A percentile compares a stretch with the other conserved stretches of the same genome.
Conservation (phyloP, 2,888 invertebrate genomes). For the Pristionchus maxplancki region DNA sequence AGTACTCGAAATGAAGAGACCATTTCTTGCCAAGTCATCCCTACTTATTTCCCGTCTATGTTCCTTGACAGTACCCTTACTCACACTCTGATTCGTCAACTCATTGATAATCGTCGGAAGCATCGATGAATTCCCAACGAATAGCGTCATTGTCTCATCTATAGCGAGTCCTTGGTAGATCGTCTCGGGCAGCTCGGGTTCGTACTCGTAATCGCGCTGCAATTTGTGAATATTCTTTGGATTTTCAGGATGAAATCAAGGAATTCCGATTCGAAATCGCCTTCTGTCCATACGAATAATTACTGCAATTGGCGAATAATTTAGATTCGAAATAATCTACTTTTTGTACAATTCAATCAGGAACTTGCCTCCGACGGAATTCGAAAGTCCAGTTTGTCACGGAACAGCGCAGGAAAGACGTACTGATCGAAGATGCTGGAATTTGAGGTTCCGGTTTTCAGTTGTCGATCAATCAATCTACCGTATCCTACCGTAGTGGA, state of each 20-base stretch:
- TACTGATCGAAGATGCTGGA: constrained; percentile 42
- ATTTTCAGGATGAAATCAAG: no score
- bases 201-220: constrained; percentile 22
- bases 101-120: neutral
- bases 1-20: no score
- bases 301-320: no score
- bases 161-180: constrained; percentile 19
- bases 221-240: no score
- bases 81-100: neutral
- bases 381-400: constrained; percentile 33
- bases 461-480: neutral
- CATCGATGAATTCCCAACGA: constrained; percentile 4
- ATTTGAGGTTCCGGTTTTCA: neutral
- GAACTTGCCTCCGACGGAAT: constrained; percentile 14
- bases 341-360: no score
- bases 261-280: no score
- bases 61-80: no score
- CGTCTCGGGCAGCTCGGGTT: constrained; percentile 19
- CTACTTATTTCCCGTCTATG: no score
- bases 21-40: no score
- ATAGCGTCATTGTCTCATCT: constrained; percentile 33
- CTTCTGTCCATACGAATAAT: no score
- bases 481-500: constrained; percentile 29
- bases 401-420: neutral
- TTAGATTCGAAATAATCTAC: no score